These are phyloP conservation scores for Cryptoblepharus egeriae DNA, from an alignment of 2,797 vertebrate species.

Conservation along the genomic window DNA sequence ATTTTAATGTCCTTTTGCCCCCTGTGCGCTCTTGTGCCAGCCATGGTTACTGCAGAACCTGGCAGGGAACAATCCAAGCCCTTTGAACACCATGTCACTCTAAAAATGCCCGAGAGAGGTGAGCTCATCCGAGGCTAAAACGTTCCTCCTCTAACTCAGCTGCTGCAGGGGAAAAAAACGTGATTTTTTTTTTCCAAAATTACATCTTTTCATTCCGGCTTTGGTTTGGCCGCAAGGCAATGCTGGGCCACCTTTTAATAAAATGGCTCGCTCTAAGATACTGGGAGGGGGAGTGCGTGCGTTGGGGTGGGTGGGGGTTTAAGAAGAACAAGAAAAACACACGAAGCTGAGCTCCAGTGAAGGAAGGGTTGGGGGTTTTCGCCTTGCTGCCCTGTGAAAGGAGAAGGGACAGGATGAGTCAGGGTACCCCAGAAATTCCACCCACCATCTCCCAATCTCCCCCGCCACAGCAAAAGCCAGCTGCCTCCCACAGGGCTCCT, in stretches of 20 bases:
- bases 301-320: slow-evolving; percentile 65
- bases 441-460: slow-evolving; percentile 46
- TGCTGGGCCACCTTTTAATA: slow-evolving; percentile 63
- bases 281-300: slow-evolving; percentile 66
- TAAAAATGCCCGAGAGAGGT: slow-evolving; percentile 76
- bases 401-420: slow-evolving; percentile 80
- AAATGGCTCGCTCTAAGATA: slow-evolving; percentile 69
- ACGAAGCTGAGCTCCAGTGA: slow-evolving; percentile 77
- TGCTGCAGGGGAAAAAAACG: slow-evolving; percentile 76
- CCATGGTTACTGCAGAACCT: slow-evolving; percentile 74
- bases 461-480: slow-evolving; percentile 64
- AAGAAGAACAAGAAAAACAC: slow-evolving; percentile 42
- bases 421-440: slow-evolving; percentile 73
- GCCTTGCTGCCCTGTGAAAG: slow-evolving; percentile 80
- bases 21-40: slow-evolving; percentile 56
- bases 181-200: slow-evolving; percentile 72
- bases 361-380: slow-evolving; percentile 75
- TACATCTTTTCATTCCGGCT: slow-evolving; percentile 74
- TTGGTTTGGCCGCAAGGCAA: slow-evolving; percentile 67
- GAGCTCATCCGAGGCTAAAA: slow-evolving; percentile 74
- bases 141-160: slow-evolving; percentile 75
- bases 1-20: slow-evolving; percentile 61
- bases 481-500: slow-evolving; percentile 50
- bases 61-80: slow-evolving; percentile 75
- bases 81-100: slow-evolving; percentile 73